Percentiles rank a stretch among this genome's conserved stretches.
Conservation (phyloP, 2,888 invertebrate genomes). For the Sepioteuthis lessoniana region DNA sequence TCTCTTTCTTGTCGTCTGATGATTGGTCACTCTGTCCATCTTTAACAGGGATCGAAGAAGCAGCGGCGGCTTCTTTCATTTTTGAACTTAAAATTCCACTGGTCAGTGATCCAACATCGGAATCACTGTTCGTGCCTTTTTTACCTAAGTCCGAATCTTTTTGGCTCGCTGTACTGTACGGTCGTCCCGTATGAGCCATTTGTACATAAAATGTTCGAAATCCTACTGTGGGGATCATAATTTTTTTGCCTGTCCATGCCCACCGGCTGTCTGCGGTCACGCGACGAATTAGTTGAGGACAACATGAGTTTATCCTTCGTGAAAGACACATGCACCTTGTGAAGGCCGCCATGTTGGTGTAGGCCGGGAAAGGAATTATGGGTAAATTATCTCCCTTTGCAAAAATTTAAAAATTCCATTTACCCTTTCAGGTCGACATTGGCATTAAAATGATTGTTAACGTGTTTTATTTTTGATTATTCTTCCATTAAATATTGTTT, state of each 20-base stretch:
- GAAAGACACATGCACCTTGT: conserved; percentile 48
- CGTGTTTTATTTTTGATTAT: background rate
- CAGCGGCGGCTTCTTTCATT: background rate
- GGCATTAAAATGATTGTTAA: background rate
- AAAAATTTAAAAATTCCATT: background rate
- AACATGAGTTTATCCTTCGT: conserved; percentile 25
- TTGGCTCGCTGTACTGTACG: background rate
- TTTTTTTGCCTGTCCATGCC: conserved; percentile 6
- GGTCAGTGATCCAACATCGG: background rate
- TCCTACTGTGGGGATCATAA: background rate
- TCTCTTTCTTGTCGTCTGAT: conserved; percentile 50
- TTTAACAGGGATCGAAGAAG: background rate
- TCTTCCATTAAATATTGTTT: background rate
- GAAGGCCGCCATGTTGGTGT: conserved; percentile 48
- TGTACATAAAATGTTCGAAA: conserved; percentile 16
- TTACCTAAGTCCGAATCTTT: background rate
- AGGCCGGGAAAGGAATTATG: conserved; percentile 24
- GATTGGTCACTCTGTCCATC: background rate
- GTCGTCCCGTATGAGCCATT: background rate
- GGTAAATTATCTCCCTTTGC: background rate
- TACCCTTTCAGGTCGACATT: too few relatives aligned
- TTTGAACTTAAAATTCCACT: conserved; percentile 41
- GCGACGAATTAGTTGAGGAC: conserved; percentile 2
- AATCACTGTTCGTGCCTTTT: background rate
- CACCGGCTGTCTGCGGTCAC: background rate